Percentiles rank a stretch among this genome's conserved stretches.
phyloP scores from a whole-genome alignment of 2,797 vertebrate species.

The Argentina silus region DNA sequence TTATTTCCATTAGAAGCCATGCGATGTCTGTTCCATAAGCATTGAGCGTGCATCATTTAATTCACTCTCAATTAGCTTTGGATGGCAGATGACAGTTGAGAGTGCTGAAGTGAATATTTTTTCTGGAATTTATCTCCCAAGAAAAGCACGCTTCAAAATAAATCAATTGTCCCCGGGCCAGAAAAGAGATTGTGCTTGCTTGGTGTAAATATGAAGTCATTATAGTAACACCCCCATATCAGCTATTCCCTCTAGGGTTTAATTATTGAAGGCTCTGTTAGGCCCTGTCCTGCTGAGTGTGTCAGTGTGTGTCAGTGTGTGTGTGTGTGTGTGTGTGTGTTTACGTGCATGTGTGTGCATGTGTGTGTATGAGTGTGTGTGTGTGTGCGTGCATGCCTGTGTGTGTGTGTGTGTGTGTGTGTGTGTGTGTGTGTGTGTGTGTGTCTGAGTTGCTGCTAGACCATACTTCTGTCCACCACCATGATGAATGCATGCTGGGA shows the following conservation, averaged over 20 bases:
- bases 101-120: not conserved
- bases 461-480: too few relatives aligned
- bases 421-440: constrained; percentile 6
- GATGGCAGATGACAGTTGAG: not conserved
- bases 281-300: not conserved
- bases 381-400: not conserved
- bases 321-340: not conserved
- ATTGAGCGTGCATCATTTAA: not conserved
- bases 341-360: not conserved
- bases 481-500: not conserved
- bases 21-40: not conserved
- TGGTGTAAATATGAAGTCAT: constrained; percentile 7
- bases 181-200: not conserved
- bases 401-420: not conserved
- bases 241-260: constrained; percentile 2
- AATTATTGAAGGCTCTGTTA: constrained; percentile 8
- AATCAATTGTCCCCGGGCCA: not conserved
- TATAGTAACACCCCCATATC: not conserved
- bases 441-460: not conserved
- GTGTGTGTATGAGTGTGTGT: not conserved
- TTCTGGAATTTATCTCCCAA: not conserved
- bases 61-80: not conserved
- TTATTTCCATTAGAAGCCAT: not conserved
- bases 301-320: not conserved
- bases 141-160: not conserved